phyloP scores from a whole-genome alignment of 2,113 vertebrate species.

The Psophia crepitans region DNA sequence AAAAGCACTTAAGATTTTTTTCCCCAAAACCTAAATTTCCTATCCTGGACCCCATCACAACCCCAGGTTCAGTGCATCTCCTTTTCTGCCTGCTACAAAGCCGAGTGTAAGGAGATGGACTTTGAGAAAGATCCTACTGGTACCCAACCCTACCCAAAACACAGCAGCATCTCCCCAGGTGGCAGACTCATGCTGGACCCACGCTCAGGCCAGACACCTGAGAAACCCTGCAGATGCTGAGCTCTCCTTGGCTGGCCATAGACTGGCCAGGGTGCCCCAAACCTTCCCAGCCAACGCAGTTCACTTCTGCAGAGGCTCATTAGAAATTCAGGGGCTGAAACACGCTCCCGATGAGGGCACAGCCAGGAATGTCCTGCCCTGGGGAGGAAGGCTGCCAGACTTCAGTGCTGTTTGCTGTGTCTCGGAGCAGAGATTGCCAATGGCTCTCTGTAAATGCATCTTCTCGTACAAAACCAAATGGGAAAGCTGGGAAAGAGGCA shows the following conservation, averaged over 20 bases:
- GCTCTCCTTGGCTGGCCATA: neutral
- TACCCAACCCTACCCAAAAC: neutral
- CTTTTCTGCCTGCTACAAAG: neutral
- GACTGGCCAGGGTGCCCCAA: neutral
- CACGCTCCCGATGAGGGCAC: rapidly evolving
- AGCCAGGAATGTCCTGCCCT: neutral
- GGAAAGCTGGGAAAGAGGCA: neutral
- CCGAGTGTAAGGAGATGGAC: neutral
- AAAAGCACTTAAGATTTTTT: neutral
- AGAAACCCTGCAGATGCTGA: neutral
- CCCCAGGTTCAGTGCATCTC: neutral
- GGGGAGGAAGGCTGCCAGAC: neutral
- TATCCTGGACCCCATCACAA: neutral
- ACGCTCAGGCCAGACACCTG: neutral
- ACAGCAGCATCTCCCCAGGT: neutral
- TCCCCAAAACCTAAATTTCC: neutral
- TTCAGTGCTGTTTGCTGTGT: neutral
- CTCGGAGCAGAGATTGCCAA: neutral
- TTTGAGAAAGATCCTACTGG: neutral
- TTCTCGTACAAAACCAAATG: neutral
- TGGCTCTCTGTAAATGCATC: rapidly evolving
- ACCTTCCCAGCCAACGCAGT: neutral
- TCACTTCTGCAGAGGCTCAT: neutral
- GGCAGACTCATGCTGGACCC: neutral
- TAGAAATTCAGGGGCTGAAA: neutral